Base-by-base conservation (phyloP, 2,888 invertebrate genomes). In the Drosophila buzzatii region DNA sequence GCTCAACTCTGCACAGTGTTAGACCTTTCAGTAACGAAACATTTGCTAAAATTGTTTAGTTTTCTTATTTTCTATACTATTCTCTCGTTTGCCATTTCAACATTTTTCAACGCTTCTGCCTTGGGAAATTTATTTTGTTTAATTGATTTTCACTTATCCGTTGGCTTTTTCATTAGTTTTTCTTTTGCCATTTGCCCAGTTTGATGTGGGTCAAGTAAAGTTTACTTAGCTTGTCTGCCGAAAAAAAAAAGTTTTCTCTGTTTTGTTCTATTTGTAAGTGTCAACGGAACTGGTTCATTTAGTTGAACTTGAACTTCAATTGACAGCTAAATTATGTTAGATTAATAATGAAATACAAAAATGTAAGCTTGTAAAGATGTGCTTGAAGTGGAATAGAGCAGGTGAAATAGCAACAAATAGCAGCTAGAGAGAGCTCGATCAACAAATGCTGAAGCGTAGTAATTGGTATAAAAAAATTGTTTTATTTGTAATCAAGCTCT, bases 91-190 rank as follows among this genome's bases (percentile, higher is more conserved):
- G 37, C 37, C 37, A 7, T 39, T 39, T 14, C 14, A 42, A 27
- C n/a, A 35, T 44, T 20, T 59, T 57, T 68, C 47, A 35, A 39
- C 41, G 37, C 20, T 23, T 41, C 31, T 47, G 41, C 53, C 67
- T 52, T 63, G 66, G 49, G 33, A 70, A 64, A 75, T 65, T 65
- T 51, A 56, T 68, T 64, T 31, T 47, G 41, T 56, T 57, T 76
- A 70, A 81, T 78, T 81, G 76, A 73, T 73, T 78, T 76, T 39
- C 64, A 27, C 37, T 51, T 39, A 23, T 23, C 14, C 20, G 5
- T 18, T 51, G 14, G 12, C 39, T 61, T 18, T 20, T 42, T 14
- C 45, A 49, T 47, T 58, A 14, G 44, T 49, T 52, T 35, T 3
- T n/a, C 12, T n/a, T n/a, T 20, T 5, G 23, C 14, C 27, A 10